phyloP scores from a whole-genome alignment of 2,797 vertebrate species.

The Limosa lapponica region DNA sequence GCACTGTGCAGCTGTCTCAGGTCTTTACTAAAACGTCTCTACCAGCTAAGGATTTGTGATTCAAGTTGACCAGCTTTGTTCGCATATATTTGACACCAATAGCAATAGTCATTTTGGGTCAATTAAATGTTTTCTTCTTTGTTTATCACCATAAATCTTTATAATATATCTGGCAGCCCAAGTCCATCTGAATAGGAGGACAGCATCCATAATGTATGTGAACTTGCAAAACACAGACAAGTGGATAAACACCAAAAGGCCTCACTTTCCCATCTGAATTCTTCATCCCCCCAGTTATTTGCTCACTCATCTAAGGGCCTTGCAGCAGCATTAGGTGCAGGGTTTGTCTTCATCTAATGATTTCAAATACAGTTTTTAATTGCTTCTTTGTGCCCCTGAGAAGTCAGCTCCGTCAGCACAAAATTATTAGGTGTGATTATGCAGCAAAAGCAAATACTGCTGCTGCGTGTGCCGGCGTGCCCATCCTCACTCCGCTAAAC shows the following conservation, averaged over 20 bases:
- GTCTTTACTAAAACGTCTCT: slow-evolving; percentile 30
- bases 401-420: slow-evolving; percentile 18
- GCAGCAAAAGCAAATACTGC: background rate
- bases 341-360: background rate
- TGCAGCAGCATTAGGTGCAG: background rate
- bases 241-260: background rate
- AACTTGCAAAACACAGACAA: background rate
- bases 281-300: background rate
- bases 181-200: slow-evolving; percentile 3
- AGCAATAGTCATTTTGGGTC: slow-evolving; percentile 46
- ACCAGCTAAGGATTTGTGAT: slow-evolving; percentile 43
- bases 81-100: slow-evolving; percentile 16
- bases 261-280: background rate
- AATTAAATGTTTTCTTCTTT: slow-evolving; percentile 63
- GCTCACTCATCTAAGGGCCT: background rate
- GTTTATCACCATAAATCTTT: slow-evolving; percentile 42
- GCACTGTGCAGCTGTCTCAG: slow-evolving; percentile 41
- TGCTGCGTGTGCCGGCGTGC: background rate
- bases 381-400: background rate
- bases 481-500: background rate
- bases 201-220: slow-evolving; percentile 38
- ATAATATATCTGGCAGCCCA: slow-evolving; percentile 38
- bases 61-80: slow-evolving; percentile 40
- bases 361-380: slow-evolving; percentile 28
- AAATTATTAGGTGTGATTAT: background rate